Conservation (phyloP, 2,888 invertebrate species). For the Steromphala cineraria region DNA sequence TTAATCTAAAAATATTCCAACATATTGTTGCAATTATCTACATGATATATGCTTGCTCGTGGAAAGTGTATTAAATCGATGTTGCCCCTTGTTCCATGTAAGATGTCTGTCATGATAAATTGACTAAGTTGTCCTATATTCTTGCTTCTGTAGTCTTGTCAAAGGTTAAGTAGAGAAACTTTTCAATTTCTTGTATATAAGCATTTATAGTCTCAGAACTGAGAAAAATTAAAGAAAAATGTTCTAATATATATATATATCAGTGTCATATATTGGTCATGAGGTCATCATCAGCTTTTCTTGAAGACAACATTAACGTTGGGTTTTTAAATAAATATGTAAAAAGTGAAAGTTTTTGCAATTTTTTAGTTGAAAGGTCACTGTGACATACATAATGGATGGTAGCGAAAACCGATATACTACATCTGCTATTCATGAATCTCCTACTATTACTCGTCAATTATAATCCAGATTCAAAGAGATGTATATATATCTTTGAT, state of each 20-base stretch:
- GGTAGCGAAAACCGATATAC: no score
- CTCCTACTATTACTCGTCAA: no score
- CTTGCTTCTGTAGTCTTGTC: neutral
- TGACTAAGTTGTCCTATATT: neutral
- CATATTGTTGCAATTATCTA: neutral
- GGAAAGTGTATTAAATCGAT: neutral
- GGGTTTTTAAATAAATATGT: constrained; percentile 2
- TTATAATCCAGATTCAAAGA: no score
- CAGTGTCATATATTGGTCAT: neutral
- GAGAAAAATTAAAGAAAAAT: neutral
- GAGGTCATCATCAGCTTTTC: neutral
- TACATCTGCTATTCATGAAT: no score
- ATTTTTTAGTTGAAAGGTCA: neutral
- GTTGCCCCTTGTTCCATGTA: neutral
- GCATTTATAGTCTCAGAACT: neutral
- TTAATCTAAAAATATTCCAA: neutral
- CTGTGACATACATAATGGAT: no score
- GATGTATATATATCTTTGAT: no score
- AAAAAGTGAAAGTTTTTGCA: neutral
- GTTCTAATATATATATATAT: neutral
- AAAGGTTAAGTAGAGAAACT: neutral
- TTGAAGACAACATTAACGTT: neutral
- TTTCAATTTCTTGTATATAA: neutral
- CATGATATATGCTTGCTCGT: neutral
- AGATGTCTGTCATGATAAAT: neutral